A percentile compares a stretch with the other conserved stretches of the same genome.
Conservation (phyloP, 2,797 vertebrate species). For the Enteromius afrohamiltoni region DNA sequence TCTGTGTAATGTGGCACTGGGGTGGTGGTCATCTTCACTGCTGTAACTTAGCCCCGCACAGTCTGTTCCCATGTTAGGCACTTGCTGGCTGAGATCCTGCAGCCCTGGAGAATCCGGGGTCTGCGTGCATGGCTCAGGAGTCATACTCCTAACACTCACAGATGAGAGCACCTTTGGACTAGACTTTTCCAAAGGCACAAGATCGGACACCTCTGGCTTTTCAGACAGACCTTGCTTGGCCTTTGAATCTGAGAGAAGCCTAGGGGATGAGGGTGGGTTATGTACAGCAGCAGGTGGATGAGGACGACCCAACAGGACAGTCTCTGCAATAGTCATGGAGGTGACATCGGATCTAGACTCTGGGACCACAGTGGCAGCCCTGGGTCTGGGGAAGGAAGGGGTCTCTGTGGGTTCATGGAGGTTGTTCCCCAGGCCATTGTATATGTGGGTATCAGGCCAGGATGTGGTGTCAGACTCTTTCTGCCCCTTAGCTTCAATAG, state of each 20-base stretch:
- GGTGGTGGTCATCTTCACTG: constrained; percentile 59
- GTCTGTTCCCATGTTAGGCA: constrained; percentile 58
- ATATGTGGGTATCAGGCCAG: constrained; percentile 44
- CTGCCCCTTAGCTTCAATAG: constrained; percentile 45
- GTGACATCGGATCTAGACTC: constrained; percentile 79
- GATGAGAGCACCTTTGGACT: constrained; percentile 36
- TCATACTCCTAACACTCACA: constrained; percentile 47
- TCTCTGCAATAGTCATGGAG: constrained; percentile 57
- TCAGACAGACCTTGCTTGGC: constrained; percentile 63
- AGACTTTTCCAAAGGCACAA: constrained; percentile 62
- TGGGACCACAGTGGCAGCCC: constrained; percentile 84
- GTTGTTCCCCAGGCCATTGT: constrained; percentile 72
- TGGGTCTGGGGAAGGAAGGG: constrained; percentile 78
- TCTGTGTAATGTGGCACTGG: constrained; percentile 71
- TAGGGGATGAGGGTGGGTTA: constrained; percentile 68
- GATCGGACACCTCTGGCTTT: constrained; percentile 44
- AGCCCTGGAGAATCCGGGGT: constrained; percentile 47
- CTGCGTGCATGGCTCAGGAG: constrained; percentile 63
- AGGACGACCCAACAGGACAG: constrained; percentile 62
- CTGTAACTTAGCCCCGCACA: constrained; percentile 53
- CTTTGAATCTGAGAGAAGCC: constrained; percentile 70
- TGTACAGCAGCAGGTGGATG: constrained; percentile 72
- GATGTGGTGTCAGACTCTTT: background rate
- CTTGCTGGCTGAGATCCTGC: constrained; percentile 68
- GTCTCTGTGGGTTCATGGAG: constrained; percentile 51